phyloP scores from a whole-genome alignment of 1,140 invertebrate genomes.

The Lepidurus couesii region DNA sequence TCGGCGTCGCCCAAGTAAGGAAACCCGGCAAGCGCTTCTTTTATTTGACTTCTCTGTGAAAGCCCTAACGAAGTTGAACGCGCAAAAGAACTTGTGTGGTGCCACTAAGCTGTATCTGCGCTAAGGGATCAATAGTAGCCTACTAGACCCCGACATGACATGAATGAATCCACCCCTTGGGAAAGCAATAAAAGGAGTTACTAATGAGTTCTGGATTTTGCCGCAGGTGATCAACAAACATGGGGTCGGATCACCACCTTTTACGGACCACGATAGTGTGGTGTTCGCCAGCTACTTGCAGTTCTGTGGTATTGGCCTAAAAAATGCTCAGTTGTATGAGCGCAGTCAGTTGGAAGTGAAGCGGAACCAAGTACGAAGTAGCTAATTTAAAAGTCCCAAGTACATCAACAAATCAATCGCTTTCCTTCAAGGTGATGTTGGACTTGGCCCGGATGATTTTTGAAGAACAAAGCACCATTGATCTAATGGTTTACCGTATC shows the following conservation, averaged over 20 bases:
- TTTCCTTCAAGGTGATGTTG: conserved; percentile 63
- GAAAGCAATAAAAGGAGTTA: neutral
- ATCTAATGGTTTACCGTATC: conserved; percentile 89
- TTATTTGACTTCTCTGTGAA: neutral
- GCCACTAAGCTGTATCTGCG: neutral
- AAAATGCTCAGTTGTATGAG: conserved; percentile 91
- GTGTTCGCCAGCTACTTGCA: conserved; percentile 88
- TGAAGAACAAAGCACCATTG: conserved; percentile 93
- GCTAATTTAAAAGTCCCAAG: neutral
- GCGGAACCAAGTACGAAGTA: conserved; percentile 68
- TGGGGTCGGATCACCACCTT: conserved; percentile 58
- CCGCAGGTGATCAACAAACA: conserved; percentile 87
- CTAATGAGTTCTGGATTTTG: conserved; percentile 34
- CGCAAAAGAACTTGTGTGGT: neutral
- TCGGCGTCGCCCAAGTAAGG: conserved; percentile 82
- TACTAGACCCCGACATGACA: neutral
- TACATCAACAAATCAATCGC: conserved; percentile 30
- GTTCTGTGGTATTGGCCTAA: conserved; percentile 90
- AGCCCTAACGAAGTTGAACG: neutral
- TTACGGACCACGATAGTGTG: conserved; percentile 81
- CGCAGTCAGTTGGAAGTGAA: conserved; percentile 89
- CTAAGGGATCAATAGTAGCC: neutral
- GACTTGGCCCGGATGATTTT: conserved; percentile 93
- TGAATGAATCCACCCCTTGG: neutral
- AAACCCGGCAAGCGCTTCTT: neutral